Evolutionary conservation across 2,113 vertebrate genomes (phyloP), one percentile per base, ranked within the genome.

Genomic region (mouse (Mus musculus)): DNA sequence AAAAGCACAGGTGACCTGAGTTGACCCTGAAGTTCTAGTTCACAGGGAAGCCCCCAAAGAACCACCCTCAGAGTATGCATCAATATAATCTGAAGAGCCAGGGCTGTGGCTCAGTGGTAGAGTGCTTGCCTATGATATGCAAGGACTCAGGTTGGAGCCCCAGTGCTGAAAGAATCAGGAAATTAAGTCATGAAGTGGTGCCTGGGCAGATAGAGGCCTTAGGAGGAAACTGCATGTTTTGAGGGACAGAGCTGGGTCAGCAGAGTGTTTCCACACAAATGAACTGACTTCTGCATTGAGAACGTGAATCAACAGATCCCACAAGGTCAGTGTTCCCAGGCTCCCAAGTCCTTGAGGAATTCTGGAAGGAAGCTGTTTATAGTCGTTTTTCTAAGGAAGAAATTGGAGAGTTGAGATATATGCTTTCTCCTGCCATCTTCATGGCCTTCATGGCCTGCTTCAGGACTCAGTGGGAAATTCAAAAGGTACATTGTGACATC

Each of bases 201-300:
- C 81, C 13, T 17, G 11, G 59, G 59, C 87, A 80, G 9, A 72
- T 52, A 93, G 67, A 81, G 81, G 94, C 80, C 84, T 88, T 61
- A 80, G 91, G 56, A 94, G 95, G 63, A 96, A 96, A 72, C 10
- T 67, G 4, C 88, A 17, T 61, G 95, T 82, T 91, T 1, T 36
- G 86, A 39, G 30, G 36, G 93, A 65, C 10, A 84, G 76, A 33
- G 24, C 49, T 91, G n/a, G 54, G 12, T 52, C 59, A 56, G 36
- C 24, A 76, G 95, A 90, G 88, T 72, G 61, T 63, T 63, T 96
- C 73, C 52, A 87, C 33, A 82, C 39, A 95, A 88, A 61, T 80
- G 61, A 80, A 91, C 93, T 93, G 36, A 92, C 72, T 88, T 96
- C 94, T 94, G 69, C 72, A 39, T 93, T 46, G 59, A 92, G 71